phyloP scores from a whole-genome alignment of 2,113 vertebrate species.

The Malurus melanocephalus region DNA sequence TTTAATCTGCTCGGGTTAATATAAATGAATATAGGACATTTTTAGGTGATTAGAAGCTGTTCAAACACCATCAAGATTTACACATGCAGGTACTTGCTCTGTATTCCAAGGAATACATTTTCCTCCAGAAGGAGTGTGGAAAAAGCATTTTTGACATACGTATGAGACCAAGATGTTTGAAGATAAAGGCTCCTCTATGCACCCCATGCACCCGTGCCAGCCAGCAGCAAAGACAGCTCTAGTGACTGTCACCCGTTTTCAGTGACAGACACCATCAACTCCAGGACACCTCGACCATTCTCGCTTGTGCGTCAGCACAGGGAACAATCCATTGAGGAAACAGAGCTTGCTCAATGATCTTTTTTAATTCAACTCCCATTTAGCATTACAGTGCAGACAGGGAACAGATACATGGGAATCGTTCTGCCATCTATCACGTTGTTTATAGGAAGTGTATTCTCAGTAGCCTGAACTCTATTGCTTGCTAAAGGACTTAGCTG shows the following conservation, averaged over 20 bases:
- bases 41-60: not conserved
- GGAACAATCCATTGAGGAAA: not conserved
- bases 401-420: not conserved
- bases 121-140: not conserved
- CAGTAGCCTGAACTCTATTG: not conserved
- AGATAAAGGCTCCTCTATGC: not conserved
- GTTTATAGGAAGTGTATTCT: not conserved
- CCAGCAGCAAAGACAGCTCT: not conserved
- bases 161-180: not conserved
- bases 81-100: not conserved
- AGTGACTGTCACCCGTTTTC: not conserved
- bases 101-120: not conserved
- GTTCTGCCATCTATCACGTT: not conserved
- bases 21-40: not conserved
- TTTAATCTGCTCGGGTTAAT: not conserved
- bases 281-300: not conserved
- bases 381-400: not conserved
- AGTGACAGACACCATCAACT: not conserved
- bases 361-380: not conserved
- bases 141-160: not conserved
- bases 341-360: not conserved
- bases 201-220: not conserved
- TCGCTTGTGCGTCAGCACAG: fast-evolving
- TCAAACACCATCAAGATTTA: not conserved
- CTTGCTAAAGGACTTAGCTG: not conserved